Conservation (phyloP, 2,797 vertebrate species). For the Erithacus rubecula region DNA sequence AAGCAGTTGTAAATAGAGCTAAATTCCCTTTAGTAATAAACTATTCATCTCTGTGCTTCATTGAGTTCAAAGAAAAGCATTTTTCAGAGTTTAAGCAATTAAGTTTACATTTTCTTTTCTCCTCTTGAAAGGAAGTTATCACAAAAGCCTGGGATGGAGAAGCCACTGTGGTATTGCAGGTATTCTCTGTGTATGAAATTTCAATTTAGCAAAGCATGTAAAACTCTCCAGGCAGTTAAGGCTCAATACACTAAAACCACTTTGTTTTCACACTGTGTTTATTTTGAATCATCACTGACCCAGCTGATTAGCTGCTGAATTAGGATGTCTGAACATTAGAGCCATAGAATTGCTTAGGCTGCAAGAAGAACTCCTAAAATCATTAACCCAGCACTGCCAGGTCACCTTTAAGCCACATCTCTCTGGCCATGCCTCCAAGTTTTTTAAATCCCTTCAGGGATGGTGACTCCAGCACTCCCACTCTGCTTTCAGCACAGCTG, state of each 20-base stretch:
- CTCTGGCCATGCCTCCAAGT: no score
- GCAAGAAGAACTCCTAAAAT: neutral
- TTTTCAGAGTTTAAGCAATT: conserved; percentile 78
- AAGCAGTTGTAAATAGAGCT: conserved; percentile 73
- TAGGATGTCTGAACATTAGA: conserved; percentile 21
- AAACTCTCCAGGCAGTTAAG: conserved; percentile 59
- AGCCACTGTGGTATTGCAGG: conserved; percentile 51
- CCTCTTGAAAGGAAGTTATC: conserved; percentile 68
- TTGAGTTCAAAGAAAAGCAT: conserved; percentile 76
- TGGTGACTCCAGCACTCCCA: no score
- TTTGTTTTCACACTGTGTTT: conserved; percentile 71
- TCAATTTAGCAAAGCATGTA: conserved; percentile 73
- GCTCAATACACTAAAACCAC: conserved; percentile 37
- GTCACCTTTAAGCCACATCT: no score
- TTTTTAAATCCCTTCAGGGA: neutral
- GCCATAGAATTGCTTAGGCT: neutral
- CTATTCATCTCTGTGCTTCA: conserved; percentile 78
- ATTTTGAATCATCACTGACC: conserved; percentile 51
- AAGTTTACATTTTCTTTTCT: conserved; percentile 69
- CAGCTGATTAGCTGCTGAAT: conserved; percentile 61
- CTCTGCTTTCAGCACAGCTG: neutral
- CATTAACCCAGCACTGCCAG: neutral
- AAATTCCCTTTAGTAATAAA: conserved; percentile 78
- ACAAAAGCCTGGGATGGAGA: conserved; percentile 69
- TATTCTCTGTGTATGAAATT: conserved; percentile 72